Evolutionary conservation across 2,797 vertebrate species (phyloP).

Genomic region (Sciurus carolinensis): DNA sequence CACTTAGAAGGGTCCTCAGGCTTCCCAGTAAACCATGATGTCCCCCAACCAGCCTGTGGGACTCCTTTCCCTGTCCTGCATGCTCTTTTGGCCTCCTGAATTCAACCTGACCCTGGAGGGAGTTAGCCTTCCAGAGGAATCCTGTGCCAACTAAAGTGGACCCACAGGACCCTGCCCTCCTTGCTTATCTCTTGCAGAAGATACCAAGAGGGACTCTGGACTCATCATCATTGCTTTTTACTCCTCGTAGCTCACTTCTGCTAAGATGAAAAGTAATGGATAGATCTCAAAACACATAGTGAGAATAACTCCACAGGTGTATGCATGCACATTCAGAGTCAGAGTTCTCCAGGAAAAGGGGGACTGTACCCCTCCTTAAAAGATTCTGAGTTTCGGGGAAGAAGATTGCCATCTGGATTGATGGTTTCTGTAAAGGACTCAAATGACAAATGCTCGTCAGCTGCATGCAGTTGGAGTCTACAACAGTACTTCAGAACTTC

Average conservation of each 20-base stretch:
- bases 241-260: neutral
- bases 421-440: neutral
- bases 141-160: neutral
- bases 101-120: neutral
- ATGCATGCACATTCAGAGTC: neutral
- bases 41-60: neutral
- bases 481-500: neutral
- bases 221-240: neutral
- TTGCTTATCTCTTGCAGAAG: neutral
- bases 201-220: neutral
- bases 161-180: neutral
- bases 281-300: neutral
- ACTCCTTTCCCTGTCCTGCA: neutral
- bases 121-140: neutral
- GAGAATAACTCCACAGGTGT: neutral
- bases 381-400: neutral
- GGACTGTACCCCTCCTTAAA: neutral
- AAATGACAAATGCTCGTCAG: accelerated
- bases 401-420: accelerated
- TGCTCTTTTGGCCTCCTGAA: neutral
- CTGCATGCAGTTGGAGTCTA: neutral
- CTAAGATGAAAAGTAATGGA: neutral
- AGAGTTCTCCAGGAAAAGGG: neutral
- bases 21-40: neutral
- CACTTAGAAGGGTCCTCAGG: neutral